Conservation (phyloP, 2,797 vertebrate genomes). For the Acridotheres tristis region DNA sequence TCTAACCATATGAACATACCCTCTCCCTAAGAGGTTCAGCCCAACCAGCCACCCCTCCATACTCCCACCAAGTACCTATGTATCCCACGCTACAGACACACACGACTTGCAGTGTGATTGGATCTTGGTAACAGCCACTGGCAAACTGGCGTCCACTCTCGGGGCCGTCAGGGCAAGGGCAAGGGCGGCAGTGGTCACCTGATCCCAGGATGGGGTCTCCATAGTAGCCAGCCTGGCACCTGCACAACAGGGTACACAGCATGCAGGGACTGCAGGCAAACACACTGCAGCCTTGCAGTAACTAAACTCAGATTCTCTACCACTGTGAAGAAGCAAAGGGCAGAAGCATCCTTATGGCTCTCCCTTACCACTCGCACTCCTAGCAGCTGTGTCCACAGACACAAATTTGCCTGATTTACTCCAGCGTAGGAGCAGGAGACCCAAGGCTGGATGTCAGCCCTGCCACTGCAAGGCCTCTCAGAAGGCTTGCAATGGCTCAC, state of each 20-base stretch:
- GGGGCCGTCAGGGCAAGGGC: constrained; percentile 93
- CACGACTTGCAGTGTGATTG: constrained; percentile 79
- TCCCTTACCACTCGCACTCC: not conserved
- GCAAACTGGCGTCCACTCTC: constrained; percentile 88
- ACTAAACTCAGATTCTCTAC: not conserved
- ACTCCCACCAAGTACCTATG: constrained; percentile 77
- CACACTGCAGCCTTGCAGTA: not conserved
- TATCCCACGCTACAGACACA: constrained; percentile 90
- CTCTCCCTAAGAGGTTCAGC: not conserved
- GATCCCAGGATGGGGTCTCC: constrained; percentile 91
- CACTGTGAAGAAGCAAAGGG: not conserved
- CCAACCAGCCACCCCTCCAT: not conserved
- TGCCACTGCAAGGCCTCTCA: not conserved
- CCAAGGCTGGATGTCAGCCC: not conserved
- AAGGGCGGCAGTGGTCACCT: constrained; percentile 93
- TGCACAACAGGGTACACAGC: constrained; percentile 26
- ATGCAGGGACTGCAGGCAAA: not conserved
- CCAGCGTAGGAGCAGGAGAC: not conserved
- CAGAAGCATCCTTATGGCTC: not conserved
- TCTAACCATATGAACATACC: accelerated
- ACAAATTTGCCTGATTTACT: not conserved
- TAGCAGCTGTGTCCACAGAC: not conserved
- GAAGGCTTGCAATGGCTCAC: not conserved
- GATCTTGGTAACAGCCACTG: constrained; percentile 86
- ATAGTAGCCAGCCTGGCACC: constrained; percentile 91